Base-by-base conservation (phyloP, 2,888 invertebrate species). In the Trissonchulus sp. region DNA sequence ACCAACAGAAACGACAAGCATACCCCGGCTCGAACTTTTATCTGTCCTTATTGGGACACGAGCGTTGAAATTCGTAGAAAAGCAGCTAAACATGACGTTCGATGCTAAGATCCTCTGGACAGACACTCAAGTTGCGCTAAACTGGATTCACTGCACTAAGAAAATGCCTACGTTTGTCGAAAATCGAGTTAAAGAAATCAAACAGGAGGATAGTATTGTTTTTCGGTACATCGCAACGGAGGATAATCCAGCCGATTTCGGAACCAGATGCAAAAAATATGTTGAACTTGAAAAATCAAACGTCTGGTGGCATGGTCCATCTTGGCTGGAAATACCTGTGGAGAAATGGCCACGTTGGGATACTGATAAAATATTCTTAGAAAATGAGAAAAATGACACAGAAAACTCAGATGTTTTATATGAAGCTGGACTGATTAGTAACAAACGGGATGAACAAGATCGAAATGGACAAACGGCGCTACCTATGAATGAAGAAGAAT, bases 21-120 rank as follows among this genome's bases (percentile, higher is more conserved):
- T 81, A 3, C 80, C 80, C 0, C 60, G 78, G 0, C 74, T 81
- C 1, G 73, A 36, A 28, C 34, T 65, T 8, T 15, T 65, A 28
- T 8, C 15, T 28, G 34, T 65, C 15, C 65, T 65, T 8, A 23
- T 77, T 1, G 34, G 18, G 35, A 76, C 78, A 18, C 71, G 76
- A 23, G 31, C 72, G 73, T 28, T 78, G 35, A n/a, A 2, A 1
- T 77, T 77, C 76, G 76, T 77, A 1, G 37, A 36, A n/a, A 65
- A 28, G 1, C 80, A 79, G 37, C 68, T 81, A 0, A 73, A 78
- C 60, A 77, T 78, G n/a, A n/a, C n/a, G n/a, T n/a, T 77, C 2
- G 71, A 69, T 0, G 18, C 65, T 23, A 73, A 74, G 0, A 68
- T 35, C 31, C 77, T 73, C 71, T 81, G 77, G 77, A 76, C 77